phyloP scores from a whole-genome alignment of 2,888 invertebrate genomes.

The Exephanes ischioxanthus region DNA sequence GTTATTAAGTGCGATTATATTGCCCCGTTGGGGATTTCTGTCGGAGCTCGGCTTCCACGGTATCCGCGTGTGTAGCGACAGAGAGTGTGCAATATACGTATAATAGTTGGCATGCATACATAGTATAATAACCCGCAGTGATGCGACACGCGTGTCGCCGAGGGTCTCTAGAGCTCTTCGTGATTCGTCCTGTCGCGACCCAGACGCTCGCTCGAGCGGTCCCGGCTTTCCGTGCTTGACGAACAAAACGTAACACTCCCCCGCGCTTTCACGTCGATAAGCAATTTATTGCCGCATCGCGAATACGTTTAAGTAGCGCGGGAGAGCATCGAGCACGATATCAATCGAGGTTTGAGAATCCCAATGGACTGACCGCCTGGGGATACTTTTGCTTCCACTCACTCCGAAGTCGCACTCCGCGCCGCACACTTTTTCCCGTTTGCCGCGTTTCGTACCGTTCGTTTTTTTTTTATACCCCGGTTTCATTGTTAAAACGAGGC shows the following conservation, averaged over 20 bases:
- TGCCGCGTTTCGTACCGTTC: neutral
- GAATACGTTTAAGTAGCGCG: conserved; percentile 76
- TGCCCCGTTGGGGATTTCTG: conserved; percentile 72
- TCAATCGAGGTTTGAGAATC: conserved; percentile 22
- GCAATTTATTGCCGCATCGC: conserved; percentile 79
- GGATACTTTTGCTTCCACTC: conserved; percentile 11
- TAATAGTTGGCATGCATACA: conserved; percentile 6
- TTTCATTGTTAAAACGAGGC: conserved; percentile 7
- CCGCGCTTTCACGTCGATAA: conserved; percentile 77
- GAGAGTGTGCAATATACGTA: conserved; percentile 21
- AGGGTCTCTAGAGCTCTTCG: conserved; percentile 32
- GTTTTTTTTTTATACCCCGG: neutral
- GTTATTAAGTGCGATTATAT: conserved; percentile 82
- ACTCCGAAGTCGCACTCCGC: neutral
- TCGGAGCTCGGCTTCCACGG: conserved; percentile 55
- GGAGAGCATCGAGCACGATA: conserved; percentile 49
- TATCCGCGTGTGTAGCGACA: neutral
- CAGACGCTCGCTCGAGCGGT: conserved; percentile 3
- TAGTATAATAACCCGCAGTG: conserved; percentile 18
- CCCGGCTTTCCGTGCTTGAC: conserved; percentile 68
- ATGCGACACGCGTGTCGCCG: conserved; percentile 44
- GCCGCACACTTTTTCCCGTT: neutral
- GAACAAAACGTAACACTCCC: conserved; percentile 59
- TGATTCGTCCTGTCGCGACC: conserved; percentile 57
- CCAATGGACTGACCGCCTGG: conserved; percentile 6